These are phyloP conservation scores for Leontocebus nigricollis DNA, from an alignment of 2,797 vertebrate species.

Conservation along the genomic window DNA sequence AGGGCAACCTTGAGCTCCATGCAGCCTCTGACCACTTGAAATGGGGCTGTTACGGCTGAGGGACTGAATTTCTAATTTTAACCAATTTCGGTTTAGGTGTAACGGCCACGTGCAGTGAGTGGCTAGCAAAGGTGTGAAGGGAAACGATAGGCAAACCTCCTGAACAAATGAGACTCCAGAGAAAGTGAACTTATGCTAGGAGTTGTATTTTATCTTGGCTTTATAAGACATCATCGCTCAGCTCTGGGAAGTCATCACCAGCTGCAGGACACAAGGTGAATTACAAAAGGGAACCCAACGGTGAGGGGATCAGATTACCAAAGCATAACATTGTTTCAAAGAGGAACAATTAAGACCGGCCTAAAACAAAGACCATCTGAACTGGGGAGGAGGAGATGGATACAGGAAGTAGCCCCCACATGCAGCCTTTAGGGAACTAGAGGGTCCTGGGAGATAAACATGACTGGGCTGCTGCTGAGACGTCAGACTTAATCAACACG, in stretches of 20 bases:
- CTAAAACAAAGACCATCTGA: neutral
- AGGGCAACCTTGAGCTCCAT: neutral
- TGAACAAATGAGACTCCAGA: neutral
- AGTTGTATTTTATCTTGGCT: neutral
- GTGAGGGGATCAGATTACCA: neutral
- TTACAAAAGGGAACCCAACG: neutral
- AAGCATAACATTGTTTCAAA: neutral
- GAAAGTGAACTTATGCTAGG: too few species aligned
- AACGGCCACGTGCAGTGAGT: neutral
- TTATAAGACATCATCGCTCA: neutral
- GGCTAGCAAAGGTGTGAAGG: neutral
- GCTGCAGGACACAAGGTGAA: neutral
- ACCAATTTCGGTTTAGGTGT: neutral
- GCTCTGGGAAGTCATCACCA: neutral
- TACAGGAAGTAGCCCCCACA: neutral
- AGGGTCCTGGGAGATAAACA: neutral
- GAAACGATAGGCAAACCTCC: neutral
- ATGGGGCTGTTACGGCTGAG: neutral
- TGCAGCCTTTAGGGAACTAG: neutral
- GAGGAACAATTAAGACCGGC: neutral
- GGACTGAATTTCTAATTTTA: neutral
- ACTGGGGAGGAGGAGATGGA: rapidly evolving
- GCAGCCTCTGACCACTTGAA: neutral
- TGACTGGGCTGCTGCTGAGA: neutral
- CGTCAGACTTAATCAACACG: neutral